phyloP scores from a whole-genome alignment of 2,888 invertebrate genomes.

The Drosophila yooni region DNA sequence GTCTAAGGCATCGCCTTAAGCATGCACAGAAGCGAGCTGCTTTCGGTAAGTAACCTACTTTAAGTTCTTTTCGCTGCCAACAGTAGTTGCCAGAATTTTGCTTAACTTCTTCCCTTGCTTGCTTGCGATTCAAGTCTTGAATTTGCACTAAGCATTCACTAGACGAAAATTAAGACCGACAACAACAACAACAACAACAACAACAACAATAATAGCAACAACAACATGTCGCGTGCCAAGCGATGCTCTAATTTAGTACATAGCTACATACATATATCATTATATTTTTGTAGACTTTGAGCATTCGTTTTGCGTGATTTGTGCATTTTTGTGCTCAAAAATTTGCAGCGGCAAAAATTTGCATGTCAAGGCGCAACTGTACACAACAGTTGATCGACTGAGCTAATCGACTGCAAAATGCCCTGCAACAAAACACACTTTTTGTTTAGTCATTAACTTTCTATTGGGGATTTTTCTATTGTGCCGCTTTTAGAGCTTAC shows the following conservation, averaged over 20 bases:
- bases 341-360: constrained; percentile 48
- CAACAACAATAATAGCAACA: background rate
- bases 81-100: constrained; percentile 50
- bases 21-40: constrained; percentile 57
- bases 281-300: constrained; percentile 11
- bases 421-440: constrained; percentile 3
- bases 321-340: constrained; percentile 11
- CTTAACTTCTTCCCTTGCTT: constrained; percentile 36
- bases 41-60: constrained; percentile 69
- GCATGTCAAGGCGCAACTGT: constrained; percentile 59
- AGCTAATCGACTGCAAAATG: constrained; percentile 21
- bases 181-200: constrained; percentile 28
- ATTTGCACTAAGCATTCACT: constrained; percentile 19
- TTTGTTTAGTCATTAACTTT: background rate
- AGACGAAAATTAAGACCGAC: constrained; percentile 45
- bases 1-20: constrained; percentile 49
- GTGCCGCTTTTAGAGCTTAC: no score
- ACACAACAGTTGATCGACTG: background rate
- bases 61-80: constrained; percentile 67
- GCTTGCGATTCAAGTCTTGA: constrained; percentile 18
- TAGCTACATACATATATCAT: background rate
- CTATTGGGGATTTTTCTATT: background rate
- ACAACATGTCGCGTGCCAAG: constrained; percentile 54
- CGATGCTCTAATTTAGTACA: constrained; percentile 57
- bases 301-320: constrained; percentile 14